Conservation (phyloP, 2,888 invertebrate species). For the Phytoseiulus persimilis region DNA sequence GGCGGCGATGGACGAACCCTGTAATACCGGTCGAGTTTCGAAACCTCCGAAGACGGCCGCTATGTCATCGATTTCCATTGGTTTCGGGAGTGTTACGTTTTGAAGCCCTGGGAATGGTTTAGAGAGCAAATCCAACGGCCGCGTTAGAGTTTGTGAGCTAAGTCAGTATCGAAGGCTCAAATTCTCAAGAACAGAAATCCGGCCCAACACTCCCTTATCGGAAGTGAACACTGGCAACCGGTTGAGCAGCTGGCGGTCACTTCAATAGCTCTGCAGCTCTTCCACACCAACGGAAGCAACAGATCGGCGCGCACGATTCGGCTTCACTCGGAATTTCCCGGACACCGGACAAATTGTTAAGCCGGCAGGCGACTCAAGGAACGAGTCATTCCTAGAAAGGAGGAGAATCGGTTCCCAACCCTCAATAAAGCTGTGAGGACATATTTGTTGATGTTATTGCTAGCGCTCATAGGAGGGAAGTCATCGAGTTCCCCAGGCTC, state of each 20-base stretch:
- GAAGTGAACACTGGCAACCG: neutral
- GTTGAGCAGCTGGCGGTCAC: neutral
- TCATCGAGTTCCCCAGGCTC: neutral
- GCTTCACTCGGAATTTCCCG: too few species aligned
- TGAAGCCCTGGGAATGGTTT: neutral
- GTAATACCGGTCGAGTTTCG: too few species aligned
- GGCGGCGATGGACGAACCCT: too few species aligned
- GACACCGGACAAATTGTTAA: too few species aligned
- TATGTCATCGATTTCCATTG: too few species aligned
- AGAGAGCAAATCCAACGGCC: neutral
- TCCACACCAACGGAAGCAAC: neutral
- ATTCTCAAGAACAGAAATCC: neutral
- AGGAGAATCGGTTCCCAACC: neutral
- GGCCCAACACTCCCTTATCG: neutral
- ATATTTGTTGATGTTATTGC: neutral
- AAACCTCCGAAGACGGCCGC: too few species aligned
- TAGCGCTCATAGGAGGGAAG: neutral
- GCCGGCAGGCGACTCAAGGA: too few species aligned
- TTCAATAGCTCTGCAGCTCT: neutral
- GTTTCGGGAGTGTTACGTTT: neutral
- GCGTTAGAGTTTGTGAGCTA: neutral
- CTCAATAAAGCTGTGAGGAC: neutral
- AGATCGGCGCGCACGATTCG: too few species aligned
- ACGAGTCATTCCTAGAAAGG: too few species aligned
- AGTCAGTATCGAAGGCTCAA: neutral